These are phyloP conservation scores for Crocuta crocuta DNA, from an alignment of 2,113 vertebrate genomes.

Conservation along the genomic window DNA sequence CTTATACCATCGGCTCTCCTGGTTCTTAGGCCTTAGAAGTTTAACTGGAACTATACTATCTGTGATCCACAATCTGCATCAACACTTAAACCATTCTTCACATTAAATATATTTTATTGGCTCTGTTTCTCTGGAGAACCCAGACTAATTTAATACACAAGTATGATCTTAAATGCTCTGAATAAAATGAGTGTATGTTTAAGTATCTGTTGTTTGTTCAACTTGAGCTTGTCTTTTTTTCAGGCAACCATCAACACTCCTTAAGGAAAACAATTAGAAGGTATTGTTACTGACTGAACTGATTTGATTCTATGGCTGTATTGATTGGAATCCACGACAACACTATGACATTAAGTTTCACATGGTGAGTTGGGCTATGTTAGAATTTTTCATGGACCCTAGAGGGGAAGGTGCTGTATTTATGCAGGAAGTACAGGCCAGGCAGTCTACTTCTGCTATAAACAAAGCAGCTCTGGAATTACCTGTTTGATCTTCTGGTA, in stretches of 20 bases:
- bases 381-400: background rate
- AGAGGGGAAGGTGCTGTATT: background rate
- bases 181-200: background rate
- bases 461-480: background rate
- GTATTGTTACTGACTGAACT: background rate
- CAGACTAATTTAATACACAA: background rate
- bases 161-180: background rate
- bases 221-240: background rate
- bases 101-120: background rate
- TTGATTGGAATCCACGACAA: background rate
- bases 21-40: background rate
- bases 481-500: background rate
- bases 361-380: background rate
- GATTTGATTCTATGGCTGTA: background rate
- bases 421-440: background rate
- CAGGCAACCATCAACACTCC: background rate
- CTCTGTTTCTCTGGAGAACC: background rate
- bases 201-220: constrained; percentile 21
- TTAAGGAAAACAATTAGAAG: constrained; percentile 2
- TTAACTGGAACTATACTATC: background rate
- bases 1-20: background rate
- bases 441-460: background rate
- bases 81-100: background rate
- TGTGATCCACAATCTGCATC: background rate
- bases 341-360: background rate